These are phyloP conservation scores for Egretta garzetta DNA, from an alignment of 2,113 vertebrate genomes.

Conservation along the genomic window DNA sequence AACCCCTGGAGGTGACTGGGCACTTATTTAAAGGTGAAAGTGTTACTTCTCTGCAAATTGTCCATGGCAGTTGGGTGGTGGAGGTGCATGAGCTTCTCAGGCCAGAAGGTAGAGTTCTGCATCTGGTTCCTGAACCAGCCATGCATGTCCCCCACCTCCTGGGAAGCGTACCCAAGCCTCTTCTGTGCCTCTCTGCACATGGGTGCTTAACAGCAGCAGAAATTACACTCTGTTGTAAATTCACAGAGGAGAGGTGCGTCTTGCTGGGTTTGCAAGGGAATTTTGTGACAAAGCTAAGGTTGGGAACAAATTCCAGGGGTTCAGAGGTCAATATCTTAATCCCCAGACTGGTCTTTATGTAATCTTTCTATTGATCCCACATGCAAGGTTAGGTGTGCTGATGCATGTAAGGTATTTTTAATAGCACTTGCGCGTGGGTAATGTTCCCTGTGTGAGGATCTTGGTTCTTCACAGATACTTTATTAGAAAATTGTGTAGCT, in stretches of 20 bases:
- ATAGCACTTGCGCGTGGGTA: not conserved
- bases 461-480: not conserved
- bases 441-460: not conserved
- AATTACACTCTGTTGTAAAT: not conserved
- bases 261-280: not conserved
- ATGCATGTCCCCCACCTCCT: accelerated
- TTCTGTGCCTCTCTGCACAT: accelerated
- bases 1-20: not conserved
- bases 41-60: not conserved
- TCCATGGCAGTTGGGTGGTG: not conserved
- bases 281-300: not conserved
- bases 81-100: not conserved
- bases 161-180: accelerated
- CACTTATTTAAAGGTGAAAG: not conserved
- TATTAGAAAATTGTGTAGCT: not conserved
- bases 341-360: not conserved
- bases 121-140: not conserved
- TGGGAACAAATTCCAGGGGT: not conserved
- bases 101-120: too few relatives aligned
- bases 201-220: not conserved
- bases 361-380: not conserved
- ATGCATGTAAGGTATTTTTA: not conserved
- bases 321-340: not conserved
- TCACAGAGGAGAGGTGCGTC: not conserved
- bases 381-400: not conserved